A percentile compares a stretch with the other conserved stretches of the same genome.
phyloP scores from a whole-genome alignment of 2,888 invertebrate genomes.

The Dysmachus trigonus region DNA sequence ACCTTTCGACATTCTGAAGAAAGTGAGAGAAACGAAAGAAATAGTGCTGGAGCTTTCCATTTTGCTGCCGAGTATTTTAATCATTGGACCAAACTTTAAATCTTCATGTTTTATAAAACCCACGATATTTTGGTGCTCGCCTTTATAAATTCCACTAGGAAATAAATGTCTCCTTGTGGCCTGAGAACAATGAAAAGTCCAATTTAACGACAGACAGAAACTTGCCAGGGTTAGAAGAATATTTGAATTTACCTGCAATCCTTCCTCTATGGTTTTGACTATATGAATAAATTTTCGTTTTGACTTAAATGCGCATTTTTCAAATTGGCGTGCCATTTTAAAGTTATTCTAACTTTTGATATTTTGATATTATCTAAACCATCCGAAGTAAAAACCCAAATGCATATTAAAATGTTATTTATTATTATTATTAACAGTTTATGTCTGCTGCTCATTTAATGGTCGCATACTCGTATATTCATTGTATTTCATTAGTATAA shows the following conservation, averaged over 20 bases:
- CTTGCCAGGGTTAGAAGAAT: background rate
- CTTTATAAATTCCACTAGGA: background rate
- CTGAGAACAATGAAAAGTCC: background rate
- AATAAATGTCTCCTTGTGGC: background rate
- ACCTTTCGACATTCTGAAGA: background rate
- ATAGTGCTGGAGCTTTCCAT: background rate
- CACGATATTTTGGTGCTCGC: background rate
- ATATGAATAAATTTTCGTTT: background rate
- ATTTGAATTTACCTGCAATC: background rate
- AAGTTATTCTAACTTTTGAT: background rate
- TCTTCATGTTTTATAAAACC: background rate
- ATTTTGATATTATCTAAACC: background rate
- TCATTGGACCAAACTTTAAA: background rate
- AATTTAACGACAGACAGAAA: background rate
- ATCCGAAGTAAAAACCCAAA: background rate
- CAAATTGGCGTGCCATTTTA: background rate
- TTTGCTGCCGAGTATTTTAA: background rate
- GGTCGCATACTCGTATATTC: background rate
- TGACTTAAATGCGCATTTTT: background rate
- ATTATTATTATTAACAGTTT: background rate
- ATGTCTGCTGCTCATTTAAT: background rate
- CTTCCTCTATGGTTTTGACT: background rate
- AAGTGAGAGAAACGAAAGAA: background rate
- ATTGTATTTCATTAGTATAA: background rate
- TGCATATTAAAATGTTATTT: background rate